These are phyloP conservation scores for Umimayanthus kanabou DNA, from an alignment of 92 coral and sea anemone species.

Conservation along the genomic window DNA sequence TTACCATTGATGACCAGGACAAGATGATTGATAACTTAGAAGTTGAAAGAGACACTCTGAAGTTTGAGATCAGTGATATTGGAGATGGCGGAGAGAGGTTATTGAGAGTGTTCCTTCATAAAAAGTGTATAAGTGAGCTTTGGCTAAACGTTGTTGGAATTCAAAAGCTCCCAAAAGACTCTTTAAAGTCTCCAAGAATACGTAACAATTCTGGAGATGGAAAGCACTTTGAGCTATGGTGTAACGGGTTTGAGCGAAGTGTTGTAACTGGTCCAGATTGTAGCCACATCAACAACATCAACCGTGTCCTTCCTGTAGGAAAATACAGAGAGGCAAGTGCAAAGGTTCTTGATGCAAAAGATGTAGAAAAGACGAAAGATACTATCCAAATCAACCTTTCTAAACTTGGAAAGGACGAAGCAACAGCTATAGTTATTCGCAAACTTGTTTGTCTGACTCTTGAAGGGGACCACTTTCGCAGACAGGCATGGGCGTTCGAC, in stretches of 20 bases:
- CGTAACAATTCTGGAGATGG: background rate
- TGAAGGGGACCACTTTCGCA: slow-evolving; percentile 55
- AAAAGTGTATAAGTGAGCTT: background rate
- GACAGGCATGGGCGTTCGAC: slow-evolving; percentile 54
- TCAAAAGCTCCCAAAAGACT: background rate
- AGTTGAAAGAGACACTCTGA: background rate
- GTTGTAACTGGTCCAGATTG: slow-evolving; percentile 47
- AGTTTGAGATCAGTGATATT: background rate
- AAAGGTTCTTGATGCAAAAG: slow-evolving; percentile 7
- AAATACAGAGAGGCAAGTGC: background rate
- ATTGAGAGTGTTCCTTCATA: background rate
- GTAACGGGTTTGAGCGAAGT: background rate
- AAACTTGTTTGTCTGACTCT: slow-evolving; percentile 29
- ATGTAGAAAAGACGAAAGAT: slow-evolving; percentile 17
- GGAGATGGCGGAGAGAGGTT: slow-evolving; percentile 8
- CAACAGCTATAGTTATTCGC: background rate
- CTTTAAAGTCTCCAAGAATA: background rate
- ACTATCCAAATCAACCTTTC: background rate
- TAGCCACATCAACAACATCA: slow-evolving; percentile 53
- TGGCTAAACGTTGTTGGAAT: slow-evolving; percentile 14
- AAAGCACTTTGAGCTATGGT: background rate
- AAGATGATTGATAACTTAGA: background rate
- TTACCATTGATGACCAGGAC: background rate
- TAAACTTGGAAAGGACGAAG: slow-evolving; percentile 6
- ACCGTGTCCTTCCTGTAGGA: slow-evolving; percentile 21